Conservation (phyloP, 2,797 vertebrate genomes). For the Acrossocheilus wenchowensis region DNA sequence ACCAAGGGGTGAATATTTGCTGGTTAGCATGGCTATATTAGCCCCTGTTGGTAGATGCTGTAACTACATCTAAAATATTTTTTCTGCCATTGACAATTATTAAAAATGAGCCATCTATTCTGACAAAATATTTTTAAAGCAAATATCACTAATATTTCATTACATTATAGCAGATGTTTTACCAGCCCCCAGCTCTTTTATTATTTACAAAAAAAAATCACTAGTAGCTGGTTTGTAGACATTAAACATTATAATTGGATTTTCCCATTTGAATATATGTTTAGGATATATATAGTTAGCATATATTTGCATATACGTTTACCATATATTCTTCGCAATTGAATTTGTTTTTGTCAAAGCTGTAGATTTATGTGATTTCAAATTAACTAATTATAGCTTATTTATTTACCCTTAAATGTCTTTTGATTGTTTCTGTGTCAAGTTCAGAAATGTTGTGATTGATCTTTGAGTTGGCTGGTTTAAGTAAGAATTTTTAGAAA, state of each 20-base stretch:
- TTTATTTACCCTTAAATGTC: neutral
- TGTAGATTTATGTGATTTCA: neutral
- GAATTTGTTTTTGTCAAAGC: neutral
- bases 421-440: neutral
- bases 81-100: neutral
- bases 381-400: neutral
- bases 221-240: neutral
- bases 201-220: neutral
- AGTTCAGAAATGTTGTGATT: neutral
- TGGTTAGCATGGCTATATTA: neutral
- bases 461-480: neutral
- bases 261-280: neutral
- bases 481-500: too few relatives aligned
- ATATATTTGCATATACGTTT: neutral
- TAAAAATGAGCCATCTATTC: neutral
- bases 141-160: neutral
- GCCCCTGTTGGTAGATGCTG: neutral
- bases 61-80: neutral
- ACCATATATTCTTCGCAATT: neutral
- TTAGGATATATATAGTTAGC: neutral
- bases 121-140: neutral
- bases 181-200: neutral
- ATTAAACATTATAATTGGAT: neutral
- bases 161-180: neutral
- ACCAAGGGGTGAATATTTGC: neutral